phyloP scores from a whole-genome alignment of 2,113 vertebrate genomes.

The Ictidomys tridecemlineatus region DNA sequence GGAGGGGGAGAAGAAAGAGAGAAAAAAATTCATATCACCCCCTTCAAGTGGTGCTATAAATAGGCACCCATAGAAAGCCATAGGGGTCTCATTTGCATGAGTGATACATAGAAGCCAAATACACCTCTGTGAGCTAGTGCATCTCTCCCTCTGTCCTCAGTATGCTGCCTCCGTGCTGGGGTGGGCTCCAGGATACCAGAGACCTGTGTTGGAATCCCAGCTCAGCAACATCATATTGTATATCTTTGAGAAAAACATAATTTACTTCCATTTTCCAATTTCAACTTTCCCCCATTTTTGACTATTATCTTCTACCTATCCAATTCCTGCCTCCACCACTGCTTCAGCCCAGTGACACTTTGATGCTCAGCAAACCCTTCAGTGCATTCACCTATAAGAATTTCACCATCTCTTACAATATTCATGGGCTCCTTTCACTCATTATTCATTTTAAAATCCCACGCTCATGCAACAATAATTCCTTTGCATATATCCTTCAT shows the following conservation, averaged over 20 bases:
- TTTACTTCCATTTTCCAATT: background rate
- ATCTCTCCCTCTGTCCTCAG: background rate
- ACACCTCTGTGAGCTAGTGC: background rate
- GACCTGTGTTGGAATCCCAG: background rate
- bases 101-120: background rate
- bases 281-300: background rate
- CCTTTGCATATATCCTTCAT: background rate
- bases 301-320: background rate
- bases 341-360: background rate
- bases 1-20: background rate
- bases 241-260: background rate
- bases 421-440: background rate
- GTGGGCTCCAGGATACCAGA: background rate
- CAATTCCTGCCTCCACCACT: background rate
- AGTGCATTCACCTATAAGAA: background rate
- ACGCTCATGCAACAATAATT: background rate
- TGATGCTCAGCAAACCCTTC: background rate
- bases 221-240: background rate
- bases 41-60: slow-evolving; percentile 32
- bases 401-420: background rate
- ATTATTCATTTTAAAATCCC: background rate
- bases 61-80: slow-evolving; percentile 5
- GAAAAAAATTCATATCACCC: background rate
- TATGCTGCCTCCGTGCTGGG: background rate
- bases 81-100: background rate